Evolutionary conservation across 2,113 vertebrate species (phyloP).

Genomic region (Phodopus roborovskii): DNA sequence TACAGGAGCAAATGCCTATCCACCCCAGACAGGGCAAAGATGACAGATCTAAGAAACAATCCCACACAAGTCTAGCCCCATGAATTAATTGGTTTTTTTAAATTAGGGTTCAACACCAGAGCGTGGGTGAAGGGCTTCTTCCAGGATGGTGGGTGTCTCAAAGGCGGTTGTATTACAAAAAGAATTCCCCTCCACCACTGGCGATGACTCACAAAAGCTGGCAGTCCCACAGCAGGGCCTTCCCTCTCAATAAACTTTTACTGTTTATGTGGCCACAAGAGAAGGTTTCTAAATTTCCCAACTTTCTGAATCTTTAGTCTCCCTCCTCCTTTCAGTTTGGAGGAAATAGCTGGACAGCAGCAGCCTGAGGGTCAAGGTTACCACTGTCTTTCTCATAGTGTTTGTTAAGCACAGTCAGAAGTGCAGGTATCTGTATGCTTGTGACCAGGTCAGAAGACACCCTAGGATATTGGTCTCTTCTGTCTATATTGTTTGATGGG

Average conservation of each 20-base stretch:
- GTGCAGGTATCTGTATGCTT: accelerated
- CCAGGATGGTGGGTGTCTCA: neutral
- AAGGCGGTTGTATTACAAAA: neutral
- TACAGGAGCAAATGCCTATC: neutral
- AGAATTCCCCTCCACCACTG: neutral
- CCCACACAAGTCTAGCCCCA: neutral
- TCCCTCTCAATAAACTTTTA: neutral
- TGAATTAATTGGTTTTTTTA: neutral
- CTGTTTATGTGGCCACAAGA: neutral
- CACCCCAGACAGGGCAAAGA: neutral
- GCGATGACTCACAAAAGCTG: neutral
- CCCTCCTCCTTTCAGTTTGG: neutral
- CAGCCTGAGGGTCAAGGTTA: neutral
- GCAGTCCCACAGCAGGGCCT: neutral
- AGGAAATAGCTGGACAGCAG: neutral
- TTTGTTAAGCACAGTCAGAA: neutral
- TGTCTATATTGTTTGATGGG: neutral
- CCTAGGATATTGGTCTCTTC: neutral
- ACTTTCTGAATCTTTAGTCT: neutral
- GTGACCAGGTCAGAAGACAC: neutral
- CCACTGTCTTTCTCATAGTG: neutral
- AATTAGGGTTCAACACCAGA: neutral
- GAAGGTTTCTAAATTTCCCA: neutral
- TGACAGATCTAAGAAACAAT: neutral
- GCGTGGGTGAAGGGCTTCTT: neutral